Evolutionary conservation across 2,888 invertebrate genomes (phyloP).

Genomic region (Hirtodrosophila confusa): DNA sequence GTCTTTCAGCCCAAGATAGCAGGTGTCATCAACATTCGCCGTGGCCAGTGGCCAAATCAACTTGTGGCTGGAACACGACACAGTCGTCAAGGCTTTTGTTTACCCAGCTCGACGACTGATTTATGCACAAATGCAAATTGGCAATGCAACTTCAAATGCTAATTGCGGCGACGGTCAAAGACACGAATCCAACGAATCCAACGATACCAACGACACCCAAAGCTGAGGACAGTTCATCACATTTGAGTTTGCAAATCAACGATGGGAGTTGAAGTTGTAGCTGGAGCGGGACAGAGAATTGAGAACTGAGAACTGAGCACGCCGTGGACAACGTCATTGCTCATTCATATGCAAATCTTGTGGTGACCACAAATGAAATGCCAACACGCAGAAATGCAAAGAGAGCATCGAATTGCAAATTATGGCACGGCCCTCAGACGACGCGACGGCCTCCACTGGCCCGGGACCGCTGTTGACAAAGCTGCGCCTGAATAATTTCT

Average conservation of each 20-base stretch:
- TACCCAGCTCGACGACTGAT: slow-evolving; percentile 35
- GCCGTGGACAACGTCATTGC: slow-evolving; percentile 6
- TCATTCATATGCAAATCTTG: slow-evolving; percentile 79
- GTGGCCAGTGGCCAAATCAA: slow-evolving; percentile 17
- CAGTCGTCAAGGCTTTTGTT: slow-evolving; percentile 37
- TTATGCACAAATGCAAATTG: slow-evolving; percentile 74
- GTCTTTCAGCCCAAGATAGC: slow-evolving; percentile 3
- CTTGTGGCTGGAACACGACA: slow-evolving; percentile 4
- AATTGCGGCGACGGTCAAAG: slow-evolving; percentile 76
- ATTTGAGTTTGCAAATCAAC: slow-evolving; percentile 58
- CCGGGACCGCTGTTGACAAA: slow-evolving; percentile 50
- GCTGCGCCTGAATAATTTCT: slow-evolving; percentile 73
- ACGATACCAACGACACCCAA: slow-evolving; percentile 32
- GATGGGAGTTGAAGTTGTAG: slow-evolving; percentile 36
- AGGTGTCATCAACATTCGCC: slow-evolving; percentile 34
- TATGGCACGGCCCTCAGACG: slow-evolving; percentile 46
- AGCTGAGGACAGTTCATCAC: slow-evolving; percentile 71
- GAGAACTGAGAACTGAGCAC: slow-evolving; percentile 9
- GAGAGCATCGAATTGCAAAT: slow-evolving; percentile 79
- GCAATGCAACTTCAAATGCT: slow-evolving; percentile 77
- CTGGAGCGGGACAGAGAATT: slow-evolving; percentile 21
- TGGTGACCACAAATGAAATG: slow-evolving; percentile 75
- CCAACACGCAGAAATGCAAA: slow-evolving; percentile 79
- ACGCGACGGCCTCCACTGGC: neutral
- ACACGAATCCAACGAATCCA: slow-evolving; percentile 45